Evolutionary conservation across 2,113 vertebrate genomes (phyloP).

Genomic region (Oceanodroma tethys): DNA sequence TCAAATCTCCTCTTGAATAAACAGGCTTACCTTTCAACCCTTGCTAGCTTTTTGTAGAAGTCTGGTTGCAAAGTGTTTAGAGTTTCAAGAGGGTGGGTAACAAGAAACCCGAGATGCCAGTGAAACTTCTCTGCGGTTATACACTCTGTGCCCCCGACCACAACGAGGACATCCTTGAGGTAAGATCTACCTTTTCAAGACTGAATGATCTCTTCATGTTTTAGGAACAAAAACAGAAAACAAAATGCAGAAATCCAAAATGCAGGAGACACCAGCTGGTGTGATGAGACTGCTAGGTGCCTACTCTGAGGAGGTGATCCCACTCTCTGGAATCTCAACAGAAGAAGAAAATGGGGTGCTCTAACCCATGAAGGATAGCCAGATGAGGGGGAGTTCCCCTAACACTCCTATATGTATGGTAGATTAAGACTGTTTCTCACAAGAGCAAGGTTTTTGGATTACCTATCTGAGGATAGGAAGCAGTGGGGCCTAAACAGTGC

Average conservation of each 20-base stretch:
- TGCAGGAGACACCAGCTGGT: not conserved
- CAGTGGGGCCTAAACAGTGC: not conserved
- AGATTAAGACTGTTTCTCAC: not conserved
- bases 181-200: not conserved
- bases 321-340: not conserved
- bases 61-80: not conserved
- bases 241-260: not conserved
- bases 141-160: not conserved
- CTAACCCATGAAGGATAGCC: not conserved
- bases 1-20: not conserved
- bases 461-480: accelerated
- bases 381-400: accelerated
- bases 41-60: not conserved
- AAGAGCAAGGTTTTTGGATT: not conserved
- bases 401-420: not conserved
- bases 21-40: not conserved
- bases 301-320: not conserved
- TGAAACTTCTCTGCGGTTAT: not conserved
- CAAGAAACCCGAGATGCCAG: not conserved
- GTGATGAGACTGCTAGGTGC: not conserved
- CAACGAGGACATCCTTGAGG: not conserved
- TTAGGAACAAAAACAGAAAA: not conserved
- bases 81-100: not conserved
- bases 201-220: not conserved
- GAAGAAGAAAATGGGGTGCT: not conserved